Conservation (phyloP, 2,888 invertebrate genomes). For the Sepioteuthis lessoniana region DNA sequence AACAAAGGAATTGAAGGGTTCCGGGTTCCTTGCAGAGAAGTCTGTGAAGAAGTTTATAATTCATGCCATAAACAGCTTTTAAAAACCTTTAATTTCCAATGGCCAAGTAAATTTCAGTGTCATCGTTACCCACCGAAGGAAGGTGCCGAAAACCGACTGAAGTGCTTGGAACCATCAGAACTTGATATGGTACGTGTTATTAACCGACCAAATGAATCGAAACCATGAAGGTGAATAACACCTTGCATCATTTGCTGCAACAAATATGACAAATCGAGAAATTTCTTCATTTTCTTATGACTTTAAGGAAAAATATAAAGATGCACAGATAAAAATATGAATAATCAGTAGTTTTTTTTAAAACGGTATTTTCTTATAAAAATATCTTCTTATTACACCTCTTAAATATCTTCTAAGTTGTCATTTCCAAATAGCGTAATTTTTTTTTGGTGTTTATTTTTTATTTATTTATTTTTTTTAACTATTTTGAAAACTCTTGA, state of each 20-base stretch:
- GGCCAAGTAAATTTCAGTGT: slow-evolving; percentile 70
- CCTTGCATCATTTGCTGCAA: background rate
- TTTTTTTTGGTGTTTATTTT: background rate
- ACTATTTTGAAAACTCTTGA: background rate
- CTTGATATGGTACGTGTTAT: slow-evolving; percentile 14
- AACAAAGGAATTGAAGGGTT: slow-evolving; percentile 53
- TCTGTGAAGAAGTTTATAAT: slow-evolving; percentile 60
- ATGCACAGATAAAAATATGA: too few relatives aligned
- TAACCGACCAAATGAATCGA: background rate
- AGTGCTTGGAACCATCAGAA: slow-evolving; percentile 25
- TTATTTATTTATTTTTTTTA: background rate
- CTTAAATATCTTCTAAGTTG: background rate
- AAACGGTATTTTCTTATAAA: background rate
- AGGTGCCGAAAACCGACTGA: background rate
- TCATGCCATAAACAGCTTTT: slow-evolving; percentile 57
- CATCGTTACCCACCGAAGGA: slow-evolving; percentile 60
- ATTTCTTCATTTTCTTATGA: background rate
- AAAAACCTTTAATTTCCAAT: slow-evolving; percentile 59
- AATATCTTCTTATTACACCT: background rate
- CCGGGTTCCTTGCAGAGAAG: slow-evolving; percentile 63
- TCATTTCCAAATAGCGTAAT: background rate
- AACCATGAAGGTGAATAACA: background rate
- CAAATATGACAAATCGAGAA: background rate
- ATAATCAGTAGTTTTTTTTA: background rate
- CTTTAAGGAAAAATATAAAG: background rate